Base-by-base conservation (phyloP, 2,113 vertebrate species). In the Prunella himalayana region DNA sequence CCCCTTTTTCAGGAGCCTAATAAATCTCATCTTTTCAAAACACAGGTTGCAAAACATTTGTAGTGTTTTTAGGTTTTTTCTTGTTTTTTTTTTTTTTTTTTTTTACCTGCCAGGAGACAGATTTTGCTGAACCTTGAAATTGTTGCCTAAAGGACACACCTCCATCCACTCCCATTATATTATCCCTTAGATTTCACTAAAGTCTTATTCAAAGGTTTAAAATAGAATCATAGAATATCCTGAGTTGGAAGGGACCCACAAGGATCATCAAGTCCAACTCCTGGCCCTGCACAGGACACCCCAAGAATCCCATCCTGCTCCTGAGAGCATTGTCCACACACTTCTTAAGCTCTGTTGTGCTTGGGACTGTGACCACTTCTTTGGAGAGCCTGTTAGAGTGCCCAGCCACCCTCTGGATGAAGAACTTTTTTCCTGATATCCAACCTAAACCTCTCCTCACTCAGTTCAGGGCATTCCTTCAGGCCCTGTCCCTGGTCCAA, bases 251-350 rank as follows among this genome's bases (percentile, higher is more conserved):
- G 20, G 30, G n/a, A 45, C n/a, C 3, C 78, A 66, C 5, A 39
- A 51, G 12, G n/a, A 82, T 22, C 56, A 49, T 11, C 5, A 1
- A 79, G 30, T 47, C 30, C 19, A 47, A 7, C 13, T 47, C 73
- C 65, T 54, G 39, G 18, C 33, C n/a, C 11, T 70, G 49, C 49
- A 63, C 13, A 56, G 41, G n/a, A 70, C 20, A 54, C 11, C 7
- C 11, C 57, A 41, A n/a, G 8, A 31, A 35, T 31, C n/a, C n/a
- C 47, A 47, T 21, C 13, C 8, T 30, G 56, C 3, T 15, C 65
- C 49, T 70, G 15, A 35, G 41, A 30, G 24, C 2, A 0, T 21
- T 47, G 15, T 47, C 9, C 30, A 70, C 45, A 41, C 0, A 0
- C 8, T 69, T 28, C 10, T 22, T n/a, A 2, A 61, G 7, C 28